phyloP scores from a whole-genome alignment of 2,113 vertebrate genomes.

The Triplophysa dalaica region DNA sequence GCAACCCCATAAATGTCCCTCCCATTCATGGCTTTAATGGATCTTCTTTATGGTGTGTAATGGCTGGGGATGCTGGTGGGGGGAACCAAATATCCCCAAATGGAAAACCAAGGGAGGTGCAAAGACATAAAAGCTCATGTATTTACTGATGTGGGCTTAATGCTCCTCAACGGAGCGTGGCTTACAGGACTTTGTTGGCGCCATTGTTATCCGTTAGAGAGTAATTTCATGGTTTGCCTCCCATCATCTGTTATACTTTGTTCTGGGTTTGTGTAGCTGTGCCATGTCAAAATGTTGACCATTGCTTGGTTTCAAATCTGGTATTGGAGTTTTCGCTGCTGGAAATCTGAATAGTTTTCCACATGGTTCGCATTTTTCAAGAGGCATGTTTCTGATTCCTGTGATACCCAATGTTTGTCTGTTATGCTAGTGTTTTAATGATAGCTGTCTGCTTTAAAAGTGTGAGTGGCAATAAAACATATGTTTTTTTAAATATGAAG shows the following conservation, averaged over 20 bases:
- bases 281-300: neutral
- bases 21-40: slow-evolving; percentile 64
- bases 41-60: slow-evolving; percentile 67
- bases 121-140: slow-evolving; percentile 55
- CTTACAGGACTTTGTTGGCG: neutral
- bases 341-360: neutral
- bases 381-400: neutral
- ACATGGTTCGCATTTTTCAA: neutral
- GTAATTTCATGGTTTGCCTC: neutral
- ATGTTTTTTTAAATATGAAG: neutral
- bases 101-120: slow-evolving; percentile 53
- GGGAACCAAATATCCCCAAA: slow-evolving; percentile 60
- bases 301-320: neutral
- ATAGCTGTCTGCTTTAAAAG: neutral
- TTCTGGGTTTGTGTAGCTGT: neutral
- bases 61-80: slow-evolving; percentile 63
- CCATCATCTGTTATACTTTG: slow-evolving; percentile 2
- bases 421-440: neutral
- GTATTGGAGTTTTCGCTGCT: neutral
- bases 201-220: slow-evolving; percentile 6
- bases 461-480: neutral
- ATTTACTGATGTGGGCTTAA: slow-evolving; percentile 26
- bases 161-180: slow-evolving; percentile 17
- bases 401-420: neutral
- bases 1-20: slow-evolving; percentile 62